Evolutionary conservation across 2,797 vertebrate species (phyloP), one percentile per base, ranked within the genome.

Genomic region (Poeciliopsis infans): DNA sequence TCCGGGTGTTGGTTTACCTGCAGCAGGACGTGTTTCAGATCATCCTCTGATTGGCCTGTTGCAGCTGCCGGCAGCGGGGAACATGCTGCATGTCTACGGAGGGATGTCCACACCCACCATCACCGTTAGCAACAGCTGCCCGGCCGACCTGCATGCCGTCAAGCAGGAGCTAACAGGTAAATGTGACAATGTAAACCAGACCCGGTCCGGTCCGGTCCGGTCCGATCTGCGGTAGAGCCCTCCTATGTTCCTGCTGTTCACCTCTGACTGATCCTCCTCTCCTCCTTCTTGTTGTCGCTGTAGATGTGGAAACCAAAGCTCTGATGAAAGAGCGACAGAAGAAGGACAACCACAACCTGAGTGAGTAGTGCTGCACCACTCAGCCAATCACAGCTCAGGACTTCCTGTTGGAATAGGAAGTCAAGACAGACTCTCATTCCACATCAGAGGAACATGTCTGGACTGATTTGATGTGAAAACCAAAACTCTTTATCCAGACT

Each of bases 261-360:
- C 23, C 23, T 68, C 31, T 43, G 25, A 18, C 45, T 39, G 11
- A 18, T 5, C 25, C 4, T 13, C 49, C 51, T 79, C 18, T 12
- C 13, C 45, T 46, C 76, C 7, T 64, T 80, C 46, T 31, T 71
- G 4, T 46, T 82, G 7, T 59, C 53, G 39, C 84, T 91, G 3
- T 33, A 95, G 96, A 95, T 20, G 82, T 93, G 0, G 97, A 97
- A 72, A 86, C 94, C 41, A 97, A 97, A 92, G 95, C 95, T n/a
- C 78, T 97, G 53, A 90, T 97, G 64, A 97, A 97, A 89, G 97
- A 97, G 71, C 89, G 97, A 5, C 97, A 97, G 90, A 98, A 98
- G 92, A 98, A 97, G 82, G 96, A 98, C 94, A 97, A 97, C 90
- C 97, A 97, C 92, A 98, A 98, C 92, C 93, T 97, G 55, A 97